A percentile compares a stretch with the other conserved stretches of the same genome.
Conservation (phyloP, 2,113 vertebrate species). For the Ciconia stormi region DNA sequence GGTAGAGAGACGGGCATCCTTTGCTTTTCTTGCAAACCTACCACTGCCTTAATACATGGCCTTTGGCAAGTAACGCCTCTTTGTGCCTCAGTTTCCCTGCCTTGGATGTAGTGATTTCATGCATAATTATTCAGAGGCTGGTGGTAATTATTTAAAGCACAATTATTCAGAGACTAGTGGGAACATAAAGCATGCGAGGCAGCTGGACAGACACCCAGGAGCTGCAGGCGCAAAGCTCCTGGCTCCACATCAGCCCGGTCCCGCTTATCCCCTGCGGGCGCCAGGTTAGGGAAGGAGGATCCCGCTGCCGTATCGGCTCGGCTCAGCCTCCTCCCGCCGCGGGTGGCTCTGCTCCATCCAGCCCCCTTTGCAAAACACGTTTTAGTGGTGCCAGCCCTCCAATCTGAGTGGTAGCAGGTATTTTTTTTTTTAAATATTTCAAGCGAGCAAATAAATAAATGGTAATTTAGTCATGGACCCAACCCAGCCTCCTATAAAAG, state of each 20-base stretch:
- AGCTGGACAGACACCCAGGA: background rate
- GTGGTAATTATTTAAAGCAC: background rate
- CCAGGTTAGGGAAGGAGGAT: rapidly evolving
- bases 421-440: background rate
- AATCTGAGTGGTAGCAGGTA: background rate
- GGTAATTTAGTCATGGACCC: conserved; percentile 66
- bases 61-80: background rate
- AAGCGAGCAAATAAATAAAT: conserved; percentile 35
- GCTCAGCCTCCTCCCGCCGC: rapidly evolving
- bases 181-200: background rate
- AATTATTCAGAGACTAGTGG: background rate
- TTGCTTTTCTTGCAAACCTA: background rate
- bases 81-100: background rate
- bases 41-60: rapidly evolving
- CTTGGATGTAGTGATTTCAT: background rate
- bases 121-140: rapidly evolving
- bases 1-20: background rate
- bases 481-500: conserved; percentile 68
- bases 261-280: rapidly evolving
- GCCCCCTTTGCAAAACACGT: rapidly evolving
- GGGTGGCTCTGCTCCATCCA: background rate
- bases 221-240: background rate
- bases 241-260: rapidly evolving
- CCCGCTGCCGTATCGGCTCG: rapidly evolving
- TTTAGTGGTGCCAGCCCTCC: background rate